Conservation (phyloP, 1,140 invertebrate species). For the Drosophila dunni region DNA sequence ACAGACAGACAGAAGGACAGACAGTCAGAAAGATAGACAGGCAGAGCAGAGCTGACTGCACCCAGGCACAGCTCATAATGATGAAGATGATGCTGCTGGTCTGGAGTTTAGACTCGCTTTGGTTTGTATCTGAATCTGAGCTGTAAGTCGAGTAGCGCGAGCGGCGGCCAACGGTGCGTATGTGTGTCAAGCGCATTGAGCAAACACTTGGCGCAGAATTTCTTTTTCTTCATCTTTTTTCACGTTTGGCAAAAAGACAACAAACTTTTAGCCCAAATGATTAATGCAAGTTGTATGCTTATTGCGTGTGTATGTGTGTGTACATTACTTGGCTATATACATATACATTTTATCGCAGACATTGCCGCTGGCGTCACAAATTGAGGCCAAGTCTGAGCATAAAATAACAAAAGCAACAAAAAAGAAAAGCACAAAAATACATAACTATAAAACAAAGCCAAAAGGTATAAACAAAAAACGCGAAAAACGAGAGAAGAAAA, state of each 20-base stretch:
- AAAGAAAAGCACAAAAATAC: too few species aligned
- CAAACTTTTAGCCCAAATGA: conserved; percentile 54
- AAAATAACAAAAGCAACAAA: conserved; percentile 30
- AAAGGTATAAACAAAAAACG: conserved; percentile 61
- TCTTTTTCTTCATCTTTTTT: conserved; percentile 32
- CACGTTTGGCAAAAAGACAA: conserved; percentile 40
- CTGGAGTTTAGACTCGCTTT: not conserved
- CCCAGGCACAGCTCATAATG: conserved; percentile 23
- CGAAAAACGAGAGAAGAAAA: conserved; percentile 26
- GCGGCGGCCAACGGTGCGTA: conserved; percentile 40
- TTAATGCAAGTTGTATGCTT: conserved; percentile 67
- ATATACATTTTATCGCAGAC: conserved; percentile 43
- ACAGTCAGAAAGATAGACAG: conserved; percentile 21
- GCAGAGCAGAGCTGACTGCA: conserved; percentile 31
- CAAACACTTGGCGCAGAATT: conserved; percentile 66
- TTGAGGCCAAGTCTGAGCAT: conserved; percentile 74
- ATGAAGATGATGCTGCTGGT: conserved; percentile 27
- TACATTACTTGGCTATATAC: conserved; percentile 9
- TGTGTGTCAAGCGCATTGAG: conserved; percentile 77
- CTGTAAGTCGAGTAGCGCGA: conserved; percentile 19
- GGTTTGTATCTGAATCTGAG: not conserved
- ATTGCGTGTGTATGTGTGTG: conserved; percentile 8
- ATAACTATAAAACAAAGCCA: conserved; percentile 44
- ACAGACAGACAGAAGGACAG: conserved; percentile 11
- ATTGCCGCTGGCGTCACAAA: conserved; percentile 58